Evolutionary conservation across 2,888 invertebrate genomes (phyloP), one percentile per base, ranked within the genome.

Genomic region (Pimpla rufipes): DNA sequence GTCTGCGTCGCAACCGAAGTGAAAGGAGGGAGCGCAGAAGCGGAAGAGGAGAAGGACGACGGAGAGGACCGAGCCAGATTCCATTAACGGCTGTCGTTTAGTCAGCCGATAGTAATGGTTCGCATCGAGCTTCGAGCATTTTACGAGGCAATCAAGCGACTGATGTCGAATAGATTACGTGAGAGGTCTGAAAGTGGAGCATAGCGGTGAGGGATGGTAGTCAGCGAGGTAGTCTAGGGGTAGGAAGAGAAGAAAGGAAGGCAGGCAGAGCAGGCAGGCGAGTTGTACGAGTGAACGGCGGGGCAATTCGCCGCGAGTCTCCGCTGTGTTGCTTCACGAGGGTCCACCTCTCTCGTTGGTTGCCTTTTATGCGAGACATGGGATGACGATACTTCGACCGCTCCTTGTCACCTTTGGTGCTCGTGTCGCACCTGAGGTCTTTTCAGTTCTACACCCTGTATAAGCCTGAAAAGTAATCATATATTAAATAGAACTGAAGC

Each of bases 71-170:
- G 75, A 80, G 35, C 78, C 35, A 86, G 88, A 89, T 90, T 90
- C 88, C 89, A 88, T 89, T 90, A 90, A 90, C 88, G 89, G 89
- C 80, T 88, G 87, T 87, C 89, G 88, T 89, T 90, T 87, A 89
- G 89, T 79, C 85, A 71, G 85, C 86, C 88, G 87, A 88, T 88
- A 87, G 89, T 88, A 89, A 89, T 87, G 87, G 88, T 78, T 85
- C 70, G 87, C 86, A 88, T 87, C 81, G 85, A 80, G 85, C 84
- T 85, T 85, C 87, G 85, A 71, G 85, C 85, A 87, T 88, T 90
- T 89, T 89, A 90, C 88, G 87, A 87, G 86, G 88, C 87, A 86
- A 90, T 89, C 89, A 85, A 87, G 87, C 85, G 87, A 83, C 87
- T 87, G 84, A 87, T 87, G 87, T 86, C 88, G 88, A 88, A 88